Conservation (phyloP, 2,797 vertebrate species). For the Odontamblyopus lacepedii region DNA sequence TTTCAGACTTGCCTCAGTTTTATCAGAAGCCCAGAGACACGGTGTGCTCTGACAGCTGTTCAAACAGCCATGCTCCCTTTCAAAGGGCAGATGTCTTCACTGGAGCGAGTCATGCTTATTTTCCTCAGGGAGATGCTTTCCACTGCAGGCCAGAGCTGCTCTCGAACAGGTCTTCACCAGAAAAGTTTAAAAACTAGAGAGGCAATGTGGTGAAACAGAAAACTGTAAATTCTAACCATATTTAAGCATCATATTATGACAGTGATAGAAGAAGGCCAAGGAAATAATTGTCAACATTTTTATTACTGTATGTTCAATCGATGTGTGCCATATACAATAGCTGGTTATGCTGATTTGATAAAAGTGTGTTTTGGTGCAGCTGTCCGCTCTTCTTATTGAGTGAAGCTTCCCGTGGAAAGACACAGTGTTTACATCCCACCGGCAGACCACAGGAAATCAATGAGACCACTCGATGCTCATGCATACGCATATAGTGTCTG, state of each 20-base stretch:
- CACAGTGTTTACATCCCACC: constrained; percentile 71
- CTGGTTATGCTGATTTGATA: constrained; percentile 45
- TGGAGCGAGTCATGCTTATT: constrained; percentile 81
- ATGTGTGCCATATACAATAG: background rate
- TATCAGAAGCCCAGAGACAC: constrained; percentile 73
- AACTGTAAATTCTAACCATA: constrained; percentile 15
- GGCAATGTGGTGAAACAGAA: constrained; percentile 56
- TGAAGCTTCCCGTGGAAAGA: constrained; percentile 66
- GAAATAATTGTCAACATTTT: background rate
- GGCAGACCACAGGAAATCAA: constrained; percentile 69
- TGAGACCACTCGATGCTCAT: constrained; percentile 73
- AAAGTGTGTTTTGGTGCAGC: constrained; percentile 48
- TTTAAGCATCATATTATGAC: constrained; percentile 21
- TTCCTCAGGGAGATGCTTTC: constrained; percentile 80
- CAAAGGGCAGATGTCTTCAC: constrained; percentile 85
- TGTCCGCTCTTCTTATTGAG: constrained; percentile 67
- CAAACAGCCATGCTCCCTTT: constrained; percentile 79
- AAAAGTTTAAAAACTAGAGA: constrained; percentile 50
- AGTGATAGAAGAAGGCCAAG: background rate
- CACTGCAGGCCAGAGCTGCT: constrained; percentile 56
- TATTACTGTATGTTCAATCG: background rate
- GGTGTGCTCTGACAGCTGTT: constrained; percentile 80
- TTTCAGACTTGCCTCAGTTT: constrained; percentile 64
- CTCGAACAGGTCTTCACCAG: constrained; percentile 61
- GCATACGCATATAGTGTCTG: constrained; percentile 71